Conservation (phyloP, 2,888 invertebrate species). For the Microdon myrmicae region DNA sequence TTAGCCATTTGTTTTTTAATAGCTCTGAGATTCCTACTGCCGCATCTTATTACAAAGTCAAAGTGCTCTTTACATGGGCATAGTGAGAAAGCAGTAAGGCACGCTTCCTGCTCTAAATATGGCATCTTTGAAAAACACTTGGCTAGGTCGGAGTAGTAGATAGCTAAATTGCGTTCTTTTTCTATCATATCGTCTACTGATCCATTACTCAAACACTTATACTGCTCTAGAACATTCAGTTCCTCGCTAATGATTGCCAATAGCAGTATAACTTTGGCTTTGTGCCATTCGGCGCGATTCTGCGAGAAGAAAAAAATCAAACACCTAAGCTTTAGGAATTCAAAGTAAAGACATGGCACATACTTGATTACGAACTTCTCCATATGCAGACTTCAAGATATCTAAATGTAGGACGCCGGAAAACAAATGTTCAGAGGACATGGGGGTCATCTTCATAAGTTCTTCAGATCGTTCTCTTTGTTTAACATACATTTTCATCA, state of each 20-base stretch:
- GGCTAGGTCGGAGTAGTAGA: conserved; percentile 60
- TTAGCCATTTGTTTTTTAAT: conserved; percentile 45
- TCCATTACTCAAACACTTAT: conserved; percentile 62
- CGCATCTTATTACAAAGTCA: conserved; percentile 59
- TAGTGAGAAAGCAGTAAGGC: conserved; percentile 63
- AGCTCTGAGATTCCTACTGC: conserved; percentile 54
- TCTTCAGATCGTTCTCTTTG: conserved; percentile 33
- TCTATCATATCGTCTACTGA: conserved; percentile 60
- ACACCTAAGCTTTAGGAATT: not conserved
- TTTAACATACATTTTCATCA: conserved; percentile 22
- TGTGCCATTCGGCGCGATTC: conserved; percentile 61
- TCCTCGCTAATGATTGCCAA: conserved; percentile 61
- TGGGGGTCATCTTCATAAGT: conserved; percentile 14
- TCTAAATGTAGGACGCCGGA: conserved; percentile 4
- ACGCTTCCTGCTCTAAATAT: conserved; percentile 63
- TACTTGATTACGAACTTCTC: conserved; percentile 22
- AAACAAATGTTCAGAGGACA: conserved; percentile 24
- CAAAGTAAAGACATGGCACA: conserved; percentile 1
- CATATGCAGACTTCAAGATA: conserved; percentile 20
- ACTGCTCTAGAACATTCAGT: conserved; percentile 61
- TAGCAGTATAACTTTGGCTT: conserved; percentile 61
- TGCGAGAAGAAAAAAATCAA: conserved; percentile 31
- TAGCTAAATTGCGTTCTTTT: conserved; percentile 59
- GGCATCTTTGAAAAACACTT: conserved; percentile 58
- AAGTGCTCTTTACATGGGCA: conserved; percentile 58